Conservation (phyloP, 2,888 invertebrate species). For the Tupiocoris notatus region DNA sequence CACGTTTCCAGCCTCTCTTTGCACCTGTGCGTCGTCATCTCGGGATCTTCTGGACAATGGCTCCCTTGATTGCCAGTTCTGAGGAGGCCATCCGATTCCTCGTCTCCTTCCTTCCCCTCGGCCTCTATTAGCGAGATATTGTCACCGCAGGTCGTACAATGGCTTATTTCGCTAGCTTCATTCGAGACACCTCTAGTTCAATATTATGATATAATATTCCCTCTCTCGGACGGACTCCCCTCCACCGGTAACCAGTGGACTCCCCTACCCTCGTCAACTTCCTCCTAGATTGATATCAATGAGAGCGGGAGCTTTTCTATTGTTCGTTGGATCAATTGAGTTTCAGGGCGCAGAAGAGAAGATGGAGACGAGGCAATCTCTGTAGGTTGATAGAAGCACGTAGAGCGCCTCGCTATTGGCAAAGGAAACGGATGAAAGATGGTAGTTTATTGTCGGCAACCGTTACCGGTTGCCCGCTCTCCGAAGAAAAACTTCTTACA, state of each 20-base stretch:
- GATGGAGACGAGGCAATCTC: too few relatives aligned
- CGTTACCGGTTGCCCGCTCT: too few relatives aligned
- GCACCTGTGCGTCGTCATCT: background rate
- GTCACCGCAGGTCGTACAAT: conserved; percentile 13
- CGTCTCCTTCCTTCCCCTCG: background rate
- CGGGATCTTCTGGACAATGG: conserved; percentile 24
- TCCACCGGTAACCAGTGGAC: too few relatives aligned
- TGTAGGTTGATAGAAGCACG: background rate
- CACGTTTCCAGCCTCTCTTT: background rate
- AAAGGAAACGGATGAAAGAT: too few relatives aligned
- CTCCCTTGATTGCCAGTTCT: conserved; percentile 34
- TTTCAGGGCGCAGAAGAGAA: background rate
- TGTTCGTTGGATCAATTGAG: conserved; percentile 25
- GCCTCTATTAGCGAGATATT: conserved; percentile 35
- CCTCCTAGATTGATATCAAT: conserved; percentile 32
- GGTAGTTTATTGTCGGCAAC: too few relatives aligned
- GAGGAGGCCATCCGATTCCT: background rate
- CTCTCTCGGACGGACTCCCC: background rate
- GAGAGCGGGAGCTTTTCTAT: background rate
- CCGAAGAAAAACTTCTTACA: too few relatives aligned
- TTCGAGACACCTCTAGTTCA: background rate
- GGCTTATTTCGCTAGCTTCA: conserved; percentile 28
- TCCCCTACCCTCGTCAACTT: background rate
- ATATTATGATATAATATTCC: background rate
- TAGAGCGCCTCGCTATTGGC: too few relatives aligned